Conservation (phyloP, 2,797 vertebrate species). For the Neomorphus geoffroyi region DNA sequence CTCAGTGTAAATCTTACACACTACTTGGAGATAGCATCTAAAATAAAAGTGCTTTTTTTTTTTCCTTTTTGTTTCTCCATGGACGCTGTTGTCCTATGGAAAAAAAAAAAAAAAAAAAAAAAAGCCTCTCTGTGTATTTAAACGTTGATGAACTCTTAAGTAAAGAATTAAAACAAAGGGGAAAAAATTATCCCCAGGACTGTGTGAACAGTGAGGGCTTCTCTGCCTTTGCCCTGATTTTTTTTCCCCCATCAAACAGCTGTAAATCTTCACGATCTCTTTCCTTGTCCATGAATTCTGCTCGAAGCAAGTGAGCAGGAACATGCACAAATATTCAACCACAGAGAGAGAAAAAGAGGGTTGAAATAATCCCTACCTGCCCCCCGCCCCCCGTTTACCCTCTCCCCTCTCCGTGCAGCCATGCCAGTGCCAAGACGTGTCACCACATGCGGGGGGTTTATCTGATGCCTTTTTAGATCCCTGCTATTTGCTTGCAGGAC, state of each 20-base stretch:
- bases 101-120: slow-evolving; percentile 8
- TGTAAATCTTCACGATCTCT: neutral
- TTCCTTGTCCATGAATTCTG: neutral
- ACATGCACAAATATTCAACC: neutral
- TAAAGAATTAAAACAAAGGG: slow-evolving; percentile 46
- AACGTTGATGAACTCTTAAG: slow-evolving; percentile 34
- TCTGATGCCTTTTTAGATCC: neutral
- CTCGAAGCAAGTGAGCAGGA: neutral
- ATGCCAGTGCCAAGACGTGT: neutral
- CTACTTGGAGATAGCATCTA: neutral
- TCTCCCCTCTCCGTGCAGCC: neutral
- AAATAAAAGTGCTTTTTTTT: neutral
- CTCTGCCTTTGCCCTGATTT: neutral
- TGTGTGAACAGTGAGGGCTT: neutral
- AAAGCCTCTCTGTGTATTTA: slow-evolving; percentile 15
- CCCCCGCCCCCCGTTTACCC: neutral
- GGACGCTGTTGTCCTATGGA: neutral
- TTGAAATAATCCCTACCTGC: neutral
- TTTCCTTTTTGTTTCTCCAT: neutral
- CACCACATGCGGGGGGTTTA: neutral
- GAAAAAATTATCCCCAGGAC: neutral
- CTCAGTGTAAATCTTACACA: neutral
- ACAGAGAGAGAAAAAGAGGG: neutral
- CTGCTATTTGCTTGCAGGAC: neutral
- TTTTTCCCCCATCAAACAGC: neutral